Evolutionary conservation across 2,888 invertebrate species (phyloP), one percentile per base, ranked within the genome.

Genomic region (Tenthredo mesomela): DNA sequence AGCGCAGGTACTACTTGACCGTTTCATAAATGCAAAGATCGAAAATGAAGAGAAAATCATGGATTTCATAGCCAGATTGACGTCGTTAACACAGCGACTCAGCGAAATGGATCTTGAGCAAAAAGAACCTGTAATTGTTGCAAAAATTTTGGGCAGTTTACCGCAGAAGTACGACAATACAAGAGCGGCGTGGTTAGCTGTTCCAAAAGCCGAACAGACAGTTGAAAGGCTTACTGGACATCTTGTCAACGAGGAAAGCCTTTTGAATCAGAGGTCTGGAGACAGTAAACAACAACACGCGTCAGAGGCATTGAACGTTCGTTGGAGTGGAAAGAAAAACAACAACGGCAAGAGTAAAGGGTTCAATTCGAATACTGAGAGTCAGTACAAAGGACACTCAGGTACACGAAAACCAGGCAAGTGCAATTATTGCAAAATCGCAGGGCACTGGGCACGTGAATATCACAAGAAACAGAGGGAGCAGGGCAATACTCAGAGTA

Each of bases 101-200:
- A 75, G 75, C 47, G 75, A 75, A 43, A 75, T 75, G 75, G 75
- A 75, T 75, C 25, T 75, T 7, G 75, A 75, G 47, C 75, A 75
- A 75, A 75, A 75, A 9, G 75, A 75, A 47, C 75, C 75, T 25
- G 50, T 75, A 9, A 67, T 89, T 1, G 88, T 89, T 84, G 88
- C 89, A 9, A 89, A 90, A 78, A 86, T 89, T 25, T 80, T 89
- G 5, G 90, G 87, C 7, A 88, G 88, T 77, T 86, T 90, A 15
- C 87, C 89, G 6, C n/a, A 85, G 0, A 89, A 88, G 71, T 89
- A 86, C 85, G 86, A 87, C 58, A 70, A 87, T 1, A 75, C 89
- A 1, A 85, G 84, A 29, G 89, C 89, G n/a, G 89, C 88, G 1
- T 89, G 88, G 87, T 88, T 88, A 75, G 88, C 85, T 12, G 86